phyloP scores from a whole-genome alignment of 2,888 invertebrate species.

The Pinctada fucata region DNA sequence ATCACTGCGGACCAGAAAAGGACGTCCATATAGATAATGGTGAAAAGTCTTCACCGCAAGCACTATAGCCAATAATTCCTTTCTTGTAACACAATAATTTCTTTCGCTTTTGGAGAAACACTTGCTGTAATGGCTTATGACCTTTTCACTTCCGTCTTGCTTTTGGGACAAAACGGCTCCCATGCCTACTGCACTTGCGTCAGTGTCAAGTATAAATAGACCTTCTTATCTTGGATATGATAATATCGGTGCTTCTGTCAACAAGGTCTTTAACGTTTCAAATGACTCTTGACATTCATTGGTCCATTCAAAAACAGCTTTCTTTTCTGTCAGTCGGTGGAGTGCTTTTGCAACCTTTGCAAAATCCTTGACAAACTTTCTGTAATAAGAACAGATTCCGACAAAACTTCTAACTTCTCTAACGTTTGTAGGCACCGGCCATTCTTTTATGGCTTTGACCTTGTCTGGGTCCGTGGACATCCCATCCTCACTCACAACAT shows the following conservation, averaged over 20 bases:
- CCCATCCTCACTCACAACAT: constrained; percentile 15
- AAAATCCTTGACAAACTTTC: constrained; percentile 32
- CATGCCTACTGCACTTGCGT: constrained; percentile 20
- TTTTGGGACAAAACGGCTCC: constrained; percentile 33
- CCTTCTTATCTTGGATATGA: too few species aligned
- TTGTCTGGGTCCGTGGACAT: constrained; percentile 20
- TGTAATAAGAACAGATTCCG: constrained; percentile 36
- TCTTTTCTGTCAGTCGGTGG: background rate
- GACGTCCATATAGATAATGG: constrained; percentile 12
- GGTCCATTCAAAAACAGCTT: too few species aligned
- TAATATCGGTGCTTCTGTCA: too few species aligned
- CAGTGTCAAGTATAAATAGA: too few species aligned
- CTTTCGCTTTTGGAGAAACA: constrained; percentile 16
- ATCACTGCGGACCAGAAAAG: constrained; percentile 45
- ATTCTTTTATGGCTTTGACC: constrained; percentile 1
- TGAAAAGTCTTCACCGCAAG: too few species aligned
- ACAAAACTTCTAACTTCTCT: constrained; percentile 26
- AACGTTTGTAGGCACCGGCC: constrained; percentile 7
- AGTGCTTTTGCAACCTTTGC: constrained; percentile 29
- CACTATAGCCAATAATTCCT: constrained; percentile 10
- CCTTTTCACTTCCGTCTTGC: too few species aligned
- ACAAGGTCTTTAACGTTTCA: too few species aligned
- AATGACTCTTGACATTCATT: too few species aligned
- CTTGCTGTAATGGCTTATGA: too few species aligned
- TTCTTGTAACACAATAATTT: constrained; percentile 44